A percentile compares a stretch with the other conserved stretches of the same genome.
Conservation (phyloP, 2,113 vertebrate species). For the Protobothrops mucrosquamatus region DNA sequence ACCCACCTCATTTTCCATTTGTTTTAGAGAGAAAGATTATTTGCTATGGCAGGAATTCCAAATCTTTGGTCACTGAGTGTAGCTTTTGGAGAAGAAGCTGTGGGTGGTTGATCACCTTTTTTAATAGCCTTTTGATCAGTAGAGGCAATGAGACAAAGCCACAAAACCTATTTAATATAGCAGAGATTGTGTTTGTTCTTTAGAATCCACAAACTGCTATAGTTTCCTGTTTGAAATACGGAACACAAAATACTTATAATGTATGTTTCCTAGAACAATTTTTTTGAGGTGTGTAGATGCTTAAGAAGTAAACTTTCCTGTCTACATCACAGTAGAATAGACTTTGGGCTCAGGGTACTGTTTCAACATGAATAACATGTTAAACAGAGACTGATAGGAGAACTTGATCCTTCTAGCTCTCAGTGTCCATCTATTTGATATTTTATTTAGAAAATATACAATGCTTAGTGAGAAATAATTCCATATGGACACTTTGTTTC, state of each 20-base stretch:
- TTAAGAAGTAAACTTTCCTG: background rate
- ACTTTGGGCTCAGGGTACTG: background rate
- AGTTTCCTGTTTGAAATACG: background rate
- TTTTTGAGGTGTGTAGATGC: background rate
- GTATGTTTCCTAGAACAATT: background rate
- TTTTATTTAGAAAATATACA: background rate
- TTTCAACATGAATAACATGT: background rate
- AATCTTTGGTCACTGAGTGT: background rate
- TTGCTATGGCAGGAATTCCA: background rate
- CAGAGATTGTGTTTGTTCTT: background rate
- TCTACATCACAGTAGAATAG: background rate
- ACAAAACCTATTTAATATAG: background rate
- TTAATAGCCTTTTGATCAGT: background rate
- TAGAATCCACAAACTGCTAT: background rate
- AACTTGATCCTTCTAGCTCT: background rate
- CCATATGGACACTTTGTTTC: background rate
- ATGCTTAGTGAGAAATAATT: background rate
- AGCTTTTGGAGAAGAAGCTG: background rate
- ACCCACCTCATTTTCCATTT: background rate
- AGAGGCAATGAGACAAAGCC: background rate
- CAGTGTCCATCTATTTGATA: background rate
- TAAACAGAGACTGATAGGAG: no score
- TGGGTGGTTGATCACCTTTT: background rate
- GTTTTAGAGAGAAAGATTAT: background rate
- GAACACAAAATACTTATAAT: background rate